phyloP scores from a whole-genome alignment of 2,888 invertebrate genomes.

The Hemaris fuciformis region DNA sequence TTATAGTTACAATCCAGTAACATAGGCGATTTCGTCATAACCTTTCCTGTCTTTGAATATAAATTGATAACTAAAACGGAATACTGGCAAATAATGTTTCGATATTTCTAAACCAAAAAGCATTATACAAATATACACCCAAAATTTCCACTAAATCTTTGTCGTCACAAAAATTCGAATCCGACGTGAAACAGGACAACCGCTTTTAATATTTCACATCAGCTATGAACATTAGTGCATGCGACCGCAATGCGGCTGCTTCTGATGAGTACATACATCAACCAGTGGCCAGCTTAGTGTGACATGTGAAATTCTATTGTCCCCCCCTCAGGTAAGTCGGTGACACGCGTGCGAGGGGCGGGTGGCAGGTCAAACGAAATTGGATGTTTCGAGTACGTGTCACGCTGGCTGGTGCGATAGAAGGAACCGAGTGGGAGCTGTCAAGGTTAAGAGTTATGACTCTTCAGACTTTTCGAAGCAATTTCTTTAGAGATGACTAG shows the following conservation, averaged over 20 bases:
- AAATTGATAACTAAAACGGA: too few relatives aligned
- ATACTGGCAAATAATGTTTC: too few relatives aligned
- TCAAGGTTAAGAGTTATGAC: slow-evolving; percentile 9
- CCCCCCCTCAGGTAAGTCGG: background rate
- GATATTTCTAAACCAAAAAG: too few relatives aligned
- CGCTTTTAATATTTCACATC: slow-evolving; percentile 26
- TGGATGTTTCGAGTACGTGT: slow-evolving; percentile 37
- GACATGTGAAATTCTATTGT: slow-evolving; percentile 28
- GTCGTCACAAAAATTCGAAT: background rate
- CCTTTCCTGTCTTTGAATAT: too few relatives aligned
- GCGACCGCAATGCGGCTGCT: slow-evolving; percentile 32
- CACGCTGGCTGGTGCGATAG: slow-evolving; percentile 45
- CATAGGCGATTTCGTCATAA: too few relatives aligned
- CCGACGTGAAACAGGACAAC: slow-evolving; percentile 1
- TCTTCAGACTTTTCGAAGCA: background rate
- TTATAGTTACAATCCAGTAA: too few relatives aligned
- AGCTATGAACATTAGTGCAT: slow-evolving; percentile 30
- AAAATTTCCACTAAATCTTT: background rate
- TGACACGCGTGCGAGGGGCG: slow-evolving; percentile 8
- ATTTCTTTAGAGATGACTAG: background rate
- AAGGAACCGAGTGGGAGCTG: slow-evolving; percentile 31
- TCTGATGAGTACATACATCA: slow-evolving; percentile 34
- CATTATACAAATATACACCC: background rate
- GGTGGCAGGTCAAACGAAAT: slow-evolving; percentile 22
- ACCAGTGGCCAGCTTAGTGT: slow-evolving; percentile 23